A percentile compares a stretch with the other conserved stretches of the same genome.
Evolutionary conservation across 2,113 vertebrate genomes (phyloP).

Genomic region (Pandion haliaetus): DNA sequence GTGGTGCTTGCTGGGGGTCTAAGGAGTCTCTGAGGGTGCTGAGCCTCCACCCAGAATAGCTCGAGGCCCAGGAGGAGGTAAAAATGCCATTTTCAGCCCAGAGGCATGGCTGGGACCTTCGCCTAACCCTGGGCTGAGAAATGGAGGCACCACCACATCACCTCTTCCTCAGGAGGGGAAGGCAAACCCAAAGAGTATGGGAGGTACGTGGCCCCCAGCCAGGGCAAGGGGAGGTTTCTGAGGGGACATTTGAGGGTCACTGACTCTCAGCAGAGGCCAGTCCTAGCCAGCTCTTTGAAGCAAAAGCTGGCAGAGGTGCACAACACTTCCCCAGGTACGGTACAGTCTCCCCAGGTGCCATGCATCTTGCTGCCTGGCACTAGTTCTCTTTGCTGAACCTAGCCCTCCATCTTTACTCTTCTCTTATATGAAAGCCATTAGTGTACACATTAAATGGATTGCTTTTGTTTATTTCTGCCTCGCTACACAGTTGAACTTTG

Average conservation of each 20-base stretch:
- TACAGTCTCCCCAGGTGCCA: fast-evolving
- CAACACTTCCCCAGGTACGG: fast-evolving
- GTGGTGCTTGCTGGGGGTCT: background rate
- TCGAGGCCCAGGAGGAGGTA: background rate
- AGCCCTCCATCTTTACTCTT: background rate
- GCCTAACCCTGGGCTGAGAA: background rate
- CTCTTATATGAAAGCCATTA: background rate
- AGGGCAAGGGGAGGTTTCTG: background rate
- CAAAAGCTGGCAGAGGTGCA: background rate
- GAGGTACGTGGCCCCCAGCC: fast-evolving
- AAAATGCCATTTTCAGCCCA: background rate
- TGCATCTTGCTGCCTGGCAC: fast-evolving
- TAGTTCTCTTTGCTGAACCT: background rate
- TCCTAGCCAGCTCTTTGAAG: background rate
- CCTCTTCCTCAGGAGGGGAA: background rate
- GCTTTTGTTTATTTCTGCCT: background rate
- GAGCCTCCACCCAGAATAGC: background rate
- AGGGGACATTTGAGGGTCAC: background rate
- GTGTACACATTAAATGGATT: background rate
- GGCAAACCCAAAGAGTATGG: background rate
- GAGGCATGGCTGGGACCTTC: background rate
- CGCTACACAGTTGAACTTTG: background rate
- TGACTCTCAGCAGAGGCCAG: background rate
- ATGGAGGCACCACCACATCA: background rate
- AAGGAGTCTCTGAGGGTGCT: background rate